Percentiles rank a stretch among this genome's conserved stretches.
These are phyloP conservation scores for Pseudomyrmex sp. DNA, from an alignment of 1,140 invertebrate genomes.

Conservation along the genomic window DNA sequence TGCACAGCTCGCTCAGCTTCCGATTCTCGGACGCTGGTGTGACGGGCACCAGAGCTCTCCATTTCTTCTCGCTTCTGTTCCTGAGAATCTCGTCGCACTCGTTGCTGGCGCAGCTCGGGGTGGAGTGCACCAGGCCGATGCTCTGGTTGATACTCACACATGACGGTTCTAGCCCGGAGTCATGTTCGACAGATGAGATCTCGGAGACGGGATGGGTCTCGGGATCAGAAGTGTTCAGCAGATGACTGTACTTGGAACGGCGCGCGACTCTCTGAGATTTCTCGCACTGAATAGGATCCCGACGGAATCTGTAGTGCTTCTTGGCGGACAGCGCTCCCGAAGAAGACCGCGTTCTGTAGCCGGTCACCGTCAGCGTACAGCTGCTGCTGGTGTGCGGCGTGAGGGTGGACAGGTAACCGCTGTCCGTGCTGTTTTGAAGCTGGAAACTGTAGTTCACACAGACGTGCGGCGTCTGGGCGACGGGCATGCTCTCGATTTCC, in stretches of 20 bases:
- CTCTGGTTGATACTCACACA: constrained; percentile 10
- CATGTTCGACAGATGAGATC: neutral
- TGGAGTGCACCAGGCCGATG: constrained; percentile 29
- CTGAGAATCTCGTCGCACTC: constrained; percentile 42
- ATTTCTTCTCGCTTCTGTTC: constrained; percentile 35
- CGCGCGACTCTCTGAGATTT: constrained; percentile 43
- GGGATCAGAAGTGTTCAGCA: constrained; percentile 51
- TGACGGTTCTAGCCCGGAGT: constrained; percentile 34
- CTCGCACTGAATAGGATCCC: constrained; percentile 69
- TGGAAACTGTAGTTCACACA: constrained; percentile 55
- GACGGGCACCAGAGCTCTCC: constrained; percentile 60
- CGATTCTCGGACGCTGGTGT: constrained; percentile 72
- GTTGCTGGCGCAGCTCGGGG: constrained; percentile 22
- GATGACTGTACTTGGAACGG: constrained; percentile 59
- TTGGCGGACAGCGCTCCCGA: constrained; percentile 55
- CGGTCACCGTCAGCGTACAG: constrained; percentile 35
- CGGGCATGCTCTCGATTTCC: constrained; percentile 50
- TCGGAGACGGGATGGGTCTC: neutral
- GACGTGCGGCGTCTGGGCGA: constrained; percentile 48
- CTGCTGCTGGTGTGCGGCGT: constrained; percentile 69
- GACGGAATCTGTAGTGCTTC: constrained; percentile 68
- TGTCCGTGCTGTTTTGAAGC: constrained; percentile 73
- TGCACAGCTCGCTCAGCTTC: constrained; percentile 68
- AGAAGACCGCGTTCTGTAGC: constrained; percentile 57
- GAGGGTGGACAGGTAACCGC: constrained; percentile 76